Evolutionary conservation across 2,888 invertebrate species (phyloP).

Genomic region (Temnothorax ravouxi): DNA sequence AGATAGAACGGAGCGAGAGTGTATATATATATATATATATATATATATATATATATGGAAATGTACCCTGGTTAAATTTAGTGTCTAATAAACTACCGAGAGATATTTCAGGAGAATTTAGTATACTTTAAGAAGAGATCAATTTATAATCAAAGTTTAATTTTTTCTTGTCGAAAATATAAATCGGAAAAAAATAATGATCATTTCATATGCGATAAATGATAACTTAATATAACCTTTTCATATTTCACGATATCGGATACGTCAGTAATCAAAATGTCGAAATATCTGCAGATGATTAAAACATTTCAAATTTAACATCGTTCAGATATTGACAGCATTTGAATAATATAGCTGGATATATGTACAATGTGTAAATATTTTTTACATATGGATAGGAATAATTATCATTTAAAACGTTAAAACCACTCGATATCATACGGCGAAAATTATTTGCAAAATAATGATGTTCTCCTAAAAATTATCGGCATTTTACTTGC

Average conservation of each 20-base stretch:
- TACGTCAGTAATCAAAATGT: conserved; percentile 26
- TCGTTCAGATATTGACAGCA: neutral
- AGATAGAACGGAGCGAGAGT: neutral
- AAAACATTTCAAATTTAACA: conserved; percentile 5
- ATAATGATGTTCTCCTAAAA: conserved; percentile 51
- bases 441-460: conserved; percentile 15
- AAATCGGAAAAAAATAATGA: neutral
- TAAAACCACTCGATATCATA: conserved; percentile 16
- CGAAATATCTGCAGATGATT: conserved; percentile 13
- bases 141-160: neutral
- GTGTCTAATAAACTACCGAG: neutral
- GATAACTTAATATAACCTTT: neutral
- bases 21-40: no score
- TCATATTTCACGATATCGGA: neutral
- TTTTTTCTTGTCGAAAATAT: neutral
- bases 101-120: neutral
- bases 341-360: neutral
- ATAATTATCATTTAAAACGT: neutral
- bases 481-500: conserved; percentile 52
- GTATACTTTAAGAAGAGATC: neutral
- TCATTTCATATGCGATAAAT: neutral
- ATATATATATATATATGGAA: neutral
- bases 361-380: neutral
- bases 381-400: neutral
- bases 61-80: neutral